These are phyloP conservation scores for Pissodes strobi DNA, from an alignment of 1,140 invertebrate species.

Conservation along the genomic window DNA sequence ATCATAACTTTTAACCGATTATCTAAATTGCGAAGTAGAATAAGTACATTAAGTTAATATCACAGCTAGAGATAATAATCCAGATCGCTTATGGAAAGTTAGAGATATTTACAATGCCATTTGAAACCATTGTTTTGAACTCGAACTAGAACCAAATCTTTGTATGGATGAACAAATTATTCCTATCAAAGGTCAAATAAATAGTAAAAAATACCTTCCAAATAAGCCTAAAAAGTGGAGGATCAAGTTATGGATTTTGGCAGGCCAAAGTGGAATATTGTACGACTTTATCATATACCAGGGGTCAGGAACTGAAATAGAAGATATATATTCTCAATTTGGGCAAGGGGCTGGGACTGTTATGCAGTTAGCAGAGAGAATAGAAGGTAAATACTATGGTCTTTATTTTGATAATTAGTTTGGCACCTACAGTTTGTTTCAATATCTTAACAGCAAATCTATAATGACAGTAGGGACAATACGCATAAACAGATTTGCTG, in stretches of 20 bases:
- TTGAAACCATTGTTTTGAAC: slow-evolving; percentile 34
- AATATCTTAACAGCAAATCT: too few relatives aligned
- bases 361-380: slow-evolving; percentile 45
- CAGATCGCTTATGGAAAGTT: slow-evolving; percentile 49
- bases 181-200: slow-evolving; percentile 49
- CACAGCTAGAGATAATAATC: too few relatives aligned
- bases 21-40: too few relatives aligned
- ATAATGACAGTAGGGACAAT: slow-evolving; percentile 46
- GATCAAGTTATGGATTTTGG: slow-evolving; percentile 35
- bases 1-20: too few relatives aligned
- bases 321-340: slow-evolving; percentile 37
- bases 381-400: slow-evolving; percentile 50
- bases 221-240: too few relatives aligned
- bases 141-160: slow-evolving; percentile 41
- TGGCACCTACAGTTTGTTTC: background rate
- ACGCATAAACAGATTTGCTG: slow-evolving; percentile 51
- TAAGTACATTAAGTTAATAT: too few relatives aligned
- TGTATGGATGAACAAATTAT: slow-evolving; percentile 48
- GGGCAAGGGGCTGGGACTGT: too few relatives aligned
- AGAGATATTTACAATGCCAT: slow-evolving; percentile 43
- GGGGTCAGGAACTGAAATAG: too few relatives aligned
- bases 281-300: too few relatives aligned
- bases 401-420: too few relatives aligned
- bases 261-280: slow-evolving; percentile 19
- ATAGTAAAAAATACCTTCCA: slow-evolving; percentile 38